Conservation (phyloP, 1,140 invertebrate genomes). For the Trigoniulus corallinus region DNA sequence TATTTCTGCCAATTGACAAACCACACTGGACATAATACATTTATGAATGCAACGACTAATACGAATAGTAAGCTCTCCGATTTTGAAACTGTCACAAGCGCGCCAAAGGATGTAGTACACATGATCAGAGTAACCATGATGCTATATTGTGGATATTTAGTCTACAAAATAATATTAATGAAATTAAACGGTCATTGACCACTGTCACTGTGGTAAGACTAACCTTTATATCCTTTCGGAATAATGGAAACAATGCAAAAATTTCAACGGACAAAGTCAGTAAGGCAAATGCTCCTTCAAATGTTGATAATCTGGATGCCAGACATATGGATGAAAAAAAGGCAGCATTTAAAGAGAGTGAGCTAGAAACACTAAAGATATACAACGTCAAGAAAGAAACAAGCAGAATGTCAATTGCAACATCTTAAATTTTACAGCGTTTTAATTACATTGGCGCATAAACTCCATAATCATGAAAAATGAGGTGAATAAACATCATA, state of each 20-base stretch:
- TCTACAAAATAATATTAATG: conserved; percentile 34
- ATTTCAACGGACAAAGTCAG: conserved; percentile 66
- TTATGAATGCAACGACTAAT: conserved; percentile 31
- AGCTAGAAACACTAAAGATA: conserved; percentile 46
- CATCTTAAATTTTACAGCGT: not conserved
- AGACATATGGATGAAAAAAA: conserved; percentile 87
- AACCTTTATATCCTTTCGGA: conserved; percentile 42
- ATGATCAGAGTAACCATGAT: not conserved
- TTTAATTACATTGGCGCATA: conserved; percentile 41
- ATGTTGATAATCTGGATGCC: conserved; percentile 67
- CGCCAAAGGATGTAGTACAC: conserved; percentile 34
- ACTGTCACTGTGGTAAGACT: conserved; percentile 18
- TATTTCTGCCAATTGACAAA: conserved; percentile 63
- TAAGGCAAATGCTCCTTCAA: conserved; percentile 71
- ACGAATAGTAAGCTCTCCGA: conserved; percentile 30
- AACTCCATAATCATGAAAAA: conserved; percentile 82
- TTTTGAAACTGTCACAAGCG: conserved; percentile 38
- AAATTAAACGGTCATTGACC: conserved; percentile 23
- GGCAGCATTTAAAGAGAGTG: conserved; percentile 68
- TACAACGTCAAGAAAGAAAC: conserved; percentile 22
- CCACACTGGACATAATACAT: conserved; percentile 49
- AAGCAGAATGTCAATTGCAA: not conserved
- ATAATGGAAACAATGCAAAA: conserved; percentile 73
- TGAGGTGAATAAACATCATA: conserved; percentile 71
- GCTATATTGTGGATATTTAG: not conserved